These are phyloP conservation scores for Schizotus pectinicornis DNA, from an alignment of 2,888 invertebrate genomes.

Conservation along the genomic window DNA sequence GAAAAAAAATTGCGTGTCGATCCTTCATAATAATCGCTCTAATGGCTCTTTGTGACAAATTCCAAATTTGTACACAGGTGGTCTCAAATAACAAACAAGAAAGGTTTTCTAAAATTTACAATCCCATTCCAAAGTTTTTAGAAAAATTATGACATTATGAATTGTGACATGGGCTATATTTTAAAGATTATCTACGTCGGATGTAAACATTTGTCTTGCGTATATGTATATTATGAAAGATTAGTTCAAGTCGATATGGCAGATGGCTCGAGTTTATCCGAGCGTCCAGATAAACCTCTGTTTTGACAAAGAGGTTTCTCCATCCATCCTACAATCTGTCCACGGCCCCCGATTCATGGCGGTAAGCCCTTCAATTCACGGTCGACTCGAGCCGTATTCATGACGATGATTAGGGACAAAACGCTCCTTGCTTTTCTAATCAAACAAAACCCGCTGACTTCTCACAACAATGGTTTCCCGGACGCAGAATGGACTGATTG, in stretches of 20 bases:
- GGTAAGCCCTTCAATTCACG: slow-evolving; percentile 38
- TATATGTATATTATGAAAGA: not conserved
- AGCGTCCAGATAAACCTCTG: no score
- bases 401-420: slow-evolving; percentile 57
- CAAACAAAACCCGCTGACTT: slow-evolving; percentile 59
- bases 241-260: not conserved
- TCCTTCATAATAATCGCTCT: not conserved
- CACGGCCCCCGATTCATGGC: not conserved
- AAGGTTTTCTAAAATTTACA: no score
- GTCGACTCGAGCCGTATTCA: slow-evolving; percentile 38
- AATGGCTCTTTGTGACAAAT: no score
- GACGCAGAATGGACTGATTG: slow-evolving; percentile 51
- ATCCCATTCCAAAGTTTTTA: no score
- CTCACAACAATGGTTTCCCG: slow-evolving; percentile 54
- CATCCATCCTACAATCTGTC: not conserved
- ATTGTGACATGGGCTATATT: no score
- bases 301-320: no score
- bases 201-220: no score
- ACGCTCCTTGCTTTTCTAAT: slow-evolving; percentile 55
- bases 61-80: no score
- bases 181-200: no score
- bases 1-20: not conserved
- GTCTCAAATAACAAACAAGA: no score
- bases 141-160: no score
- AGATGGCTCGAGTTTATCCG: no score